These are phyloP conservation scores for Chelon labrosus DNA, from an alignment of 2,797 vertebrate species.

Conservation along the genomic window DNA sequence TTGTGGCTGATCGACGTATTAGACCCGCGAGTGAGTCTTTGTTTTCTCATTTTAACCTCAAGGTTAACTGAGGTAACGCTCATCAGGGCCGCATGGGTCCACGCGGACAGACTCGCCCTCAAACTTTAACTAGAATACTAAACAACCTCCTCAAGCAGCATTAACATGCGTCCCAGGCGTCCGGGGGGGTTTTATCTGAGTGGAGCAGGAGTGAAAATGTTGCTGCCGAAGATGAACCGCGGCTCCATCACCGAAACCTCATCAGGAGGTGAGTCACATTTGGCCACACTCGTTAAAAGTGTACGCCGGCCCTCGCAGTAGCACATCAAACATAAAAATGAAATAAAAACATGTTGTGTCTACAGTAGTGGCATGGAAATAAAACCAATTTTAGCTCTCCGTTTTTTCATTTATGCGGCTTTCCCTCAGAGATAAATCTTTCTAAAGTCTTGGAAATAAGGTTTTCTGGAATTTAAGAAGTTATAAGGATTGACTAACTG, in stretches of 20 bases:
- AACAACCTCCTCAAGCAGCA: constrained; percentile 27
- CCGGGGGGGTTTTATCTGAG: constrained; percentile 27
- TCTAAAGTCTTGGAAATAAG: background rate
- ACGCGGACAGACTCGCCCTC: constrained; percentile 6
- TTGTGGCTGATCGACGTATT: background rate
- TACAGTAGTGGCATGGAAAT: constrained; percentile 18
- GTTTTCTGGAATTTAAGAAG: no score
- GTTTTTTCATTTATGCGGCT: no score
- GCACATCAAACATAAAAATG: background rate
- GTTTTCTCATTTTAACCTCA: constrained; percentile 8
- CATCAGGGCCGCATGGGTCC: background rate
- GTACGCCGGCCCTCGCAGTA: constrained; percentile 3
- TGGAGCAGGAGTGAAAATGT: constrained; percentile 35
- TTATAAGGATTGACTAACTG: no score
- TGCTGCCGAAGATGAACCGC: constrained; percentile 34
- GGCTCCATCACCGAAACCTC: constrained; percentile 17
- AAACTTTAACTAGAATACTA: constrained; percentile 29
- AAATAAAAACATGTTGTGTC: background rate
- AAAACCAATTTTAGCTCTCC: background rate
- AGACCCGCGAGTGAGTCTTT: background rate
- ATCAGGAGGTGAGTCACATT: constrained; percentile 35
- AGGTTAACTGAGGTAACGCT: constrained; percentile 26
- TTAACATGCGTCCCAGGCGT: constrained; percentile 16
- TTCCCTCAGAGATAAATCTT: no score
- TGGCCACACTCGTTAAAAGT: constrained; percentile 15